A percentile compares a stretch with the other conserved stretches of the same genome.
Evolutionary conservation across 1,140 invertebrate species (phyloP).

Genomic region (Heliconius eleuchia): DNA sequence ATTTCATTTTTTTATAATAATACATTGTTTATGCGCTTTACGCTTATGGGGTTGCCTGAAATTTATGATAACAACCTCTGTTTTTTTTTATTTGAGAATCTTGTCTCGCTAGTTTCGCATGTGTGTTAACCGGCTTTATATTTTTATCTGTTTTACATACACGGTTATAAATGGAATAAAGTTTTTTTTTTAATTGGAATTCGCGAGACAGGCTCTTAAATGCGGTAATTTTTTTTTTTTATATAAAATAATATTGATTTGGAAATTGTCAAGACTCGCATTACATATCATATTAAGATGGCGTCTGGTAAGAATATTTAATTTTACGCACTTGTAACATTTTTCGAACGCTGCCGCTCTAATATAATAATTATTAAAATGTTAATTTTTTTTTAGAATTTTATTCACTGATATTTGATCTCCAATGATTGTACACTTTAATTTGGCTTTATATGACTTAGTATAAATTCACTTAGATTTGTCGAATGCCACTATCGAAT

Average conservation of each 20-base stretch:
- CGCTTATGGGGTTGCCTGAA: constrained; percentile 31
- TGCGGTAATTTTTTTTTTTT: background rate
- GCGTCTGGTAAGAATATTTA: constrained; percentile 14
- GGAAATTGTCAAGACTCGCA: background rate
- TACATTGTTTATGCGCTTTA: background rate
- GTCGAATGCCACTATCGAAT: constrained; percentile 65
- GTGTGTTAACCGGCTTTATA: background rate
- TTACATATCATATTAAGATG: constrained; percentile 27
- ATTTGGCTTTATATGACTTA: constrained; percentile 57
- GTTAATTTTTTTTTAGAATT: constrained; percentile 54
- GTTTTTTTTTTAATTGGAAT: background rate
- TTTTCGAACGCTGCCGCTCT: constrained; percentile 63
- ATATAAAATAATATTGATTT: background rate
- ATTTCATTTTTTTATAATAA: constrained; percentile 15
- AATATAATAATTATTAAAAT: constrained; percentile 69
- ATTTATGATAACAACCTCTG: constrained; percentile 42
- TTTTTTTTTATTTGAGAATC: constrained; percentile 38
- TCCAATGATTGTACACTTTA: constrained; percentile 57
- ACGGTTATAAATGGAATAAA: background rate
- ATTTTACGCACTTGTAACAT: constrained; percentile 60
- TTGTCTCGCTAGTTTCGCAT: background rate
- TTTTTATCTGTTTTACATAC: constrained; percentile 12
- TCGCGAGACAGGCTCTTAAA: background rate
- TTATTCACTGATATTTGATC: constrained; percentile 68
- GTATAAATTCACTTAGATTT: constrained; percentile 39